These are phyloP conservation scores for Spatulosminthurus flaviceps DNA, from an alignment of 2,888 invertebrate genomes.

Conservation along the genomic window DNA sequence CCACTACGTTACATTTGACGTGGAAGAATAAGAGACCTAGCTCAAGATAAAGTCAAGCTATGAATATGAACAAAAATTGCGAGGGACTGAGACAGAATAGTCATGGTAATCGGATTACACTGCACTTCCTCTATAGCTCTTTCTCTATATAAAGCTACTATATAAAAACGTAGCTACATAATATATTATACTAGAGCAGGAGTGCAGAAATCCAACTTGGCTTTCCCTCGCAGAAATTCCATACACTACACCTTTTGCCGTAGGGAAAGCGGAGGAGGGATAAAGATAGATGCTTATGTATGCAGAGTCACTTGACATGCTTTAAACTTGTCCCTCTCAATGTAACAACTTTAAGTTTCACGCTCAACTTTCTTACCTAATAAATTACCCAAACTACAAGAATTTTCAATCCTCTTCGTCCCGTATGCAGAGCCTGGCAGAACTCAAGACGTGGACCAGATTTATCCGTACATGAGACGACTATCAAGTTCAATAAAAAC, in stretches of 20 bases:
- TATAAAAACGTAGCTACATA: too few species aligned
- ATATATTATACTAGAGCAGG: not conserved
- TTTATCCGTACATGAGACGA: constrained; percentile 6
- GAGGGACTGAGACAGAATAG: not conserved
- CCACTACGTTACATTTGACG: not conserved
- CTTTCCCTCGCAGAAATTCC: too few species aligned
- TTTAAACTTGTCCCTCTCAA: not conserved
- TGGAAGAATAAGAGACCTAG: not conserved
- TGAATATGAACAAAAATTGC: not conserved
- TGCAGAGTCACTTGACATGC: not conserved
- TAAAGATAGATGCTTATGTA: constrained; percentile 11
- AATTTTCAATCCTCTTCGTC: constrained; percentile 30
- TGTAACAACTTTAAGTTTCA: constrained; percentile 8
- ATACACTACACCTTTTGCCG: not conserved
- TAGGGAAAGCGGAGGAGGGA: not conserved
- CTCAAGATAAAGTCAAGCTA: not conserved
- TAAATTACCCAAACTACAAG: constrained; percentile 40
- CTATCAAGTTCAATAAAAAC: constrained; percentile 14
- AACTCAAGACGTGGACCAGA: not conserved
- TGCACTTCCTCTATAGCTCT: constrained; percentile 2
- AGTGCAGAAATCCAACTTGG: too few species aligned
- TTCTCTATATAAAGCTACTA: not conserved
- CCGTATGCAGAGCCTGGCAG: not conserved
- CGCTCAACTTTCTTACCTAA: constrained; percentile 34
- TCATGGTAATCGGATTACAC: not conserved